Base-by-base conservation (phyloP, 2,113 vertebrate genomes). In the Damaliscus lunatus region DNA sequence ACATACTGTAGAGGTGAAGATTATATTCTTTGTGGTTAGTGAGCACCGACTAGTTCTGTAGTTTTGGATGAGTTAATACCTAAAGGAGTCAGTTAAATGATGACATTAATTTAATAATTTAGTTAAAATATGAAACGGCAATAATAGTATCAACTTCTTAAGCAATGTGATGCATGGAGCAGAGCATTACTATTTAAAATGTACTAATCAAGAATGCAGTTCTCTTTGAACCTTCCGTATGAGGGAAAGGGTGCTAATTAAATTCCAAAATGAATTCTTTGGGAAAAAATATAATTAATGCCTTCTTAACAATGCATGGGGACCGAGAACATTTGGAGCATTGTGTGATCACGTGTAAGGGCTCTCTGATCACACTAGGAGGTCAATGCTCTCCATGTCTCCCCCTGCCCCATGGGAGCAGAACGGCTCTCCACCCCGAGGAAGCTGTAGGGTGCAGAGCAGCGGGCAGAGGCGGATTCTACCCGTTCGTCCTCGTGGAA, bases 381-480 rank as follows among this genome's bases (percentile, higher is more conserved):
- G 50, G 13, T 31, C 81, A 52, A 80, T 88, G 86, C 87, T 94
- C 88, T 96, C 80, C 50, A 84, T 97, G 94, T 93, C 82, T 91
- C 57, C 80, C 91, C 93, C 27, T 4, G 55, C 23, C 62, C 60
- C 43, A 74, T 46, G 19, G 71, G 16, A 67, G 16, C 43, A 62
- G 92, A 85, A 93, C 88, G 87, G 96, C 91, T 96, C 71, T 97
- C 93, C 80, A 25, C 48, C 33, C 31, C 3, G 48, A 55, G 96
- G 91, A 85, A 91, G 92, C 82, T 74, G 81, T 25, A 50, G 8
- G 27, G 52, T 17, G 33, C 87, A 64, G 94, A 67, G 52, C 19
- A 55, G 36, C n/a, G 55, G 97, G 94, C 33, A 55, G 91, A 97
- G 96, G 78, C 0, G 3, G 80, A 14, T 86, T 89, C 82, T 31